Evolutionary conservation across 2,113 vertebrate genomes (phyloP), one percentile per base, ranked within the genome.

Genomic region (Daphoenositta chrysoptera): DNA sequence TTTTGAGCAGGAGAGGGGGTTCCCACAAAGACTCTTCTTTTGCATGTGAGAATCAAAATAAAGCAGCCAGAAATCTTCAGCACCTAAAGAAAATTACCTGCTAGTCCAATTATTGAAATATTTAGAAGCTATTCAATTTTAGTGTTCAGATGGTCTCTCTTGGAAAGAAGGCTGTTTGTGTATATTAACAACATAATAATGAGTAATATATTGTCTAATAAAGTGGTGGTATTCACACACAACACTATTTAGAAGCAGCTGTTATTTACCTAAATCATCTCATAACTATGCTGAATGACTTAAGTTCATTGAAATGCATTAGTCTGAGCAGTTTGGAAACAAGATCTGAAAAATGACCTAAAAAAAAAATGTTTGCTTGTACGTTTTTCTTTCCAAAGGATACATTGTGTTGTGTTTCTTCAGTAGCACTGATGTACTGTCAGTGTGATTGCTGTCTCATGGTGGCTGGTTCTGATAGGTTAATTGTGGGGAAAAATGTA

Each of bases 401-500:
- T 73, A 33, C 7, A 2, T 4, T 57, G 23, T 37, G 15, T 53
- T 84, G n/a, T 33, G 9, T 65, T 85, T 64, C 60, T 82, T 71
- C 30, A 63, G 44, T 30, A 57, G 78, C 53, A 42, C 33, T 56
- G 37, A 44, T n/a, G 54, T 42, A 44, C 39, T 15, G 65, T 61
- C 24, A 10, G 22, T 35, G 45, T 16, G 72, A 77, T 40, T 85
- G 65, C 40, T 88, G 2, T 53, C 54, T 61, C 45, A 37, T 81
- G 2, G 2, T 65, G 57, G 83, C 42, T 61, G 30, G 9, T 37
- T 82, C 68, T 68, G n/a, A 40, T 71, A 23, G 39, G 56, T 90
- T 96, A 97, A 95, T 92, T 89, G 72, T 82, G 87, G 85, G 83
- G 83, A 83, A 94, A 83, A 95, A 90, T 42, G 39, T 83, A 78